These are phyloP conservation scores for Rhinichthys klamathensis DNA, from an alignment of 2,113 vertebrate species.

Conservation along the genomic window DNA sequence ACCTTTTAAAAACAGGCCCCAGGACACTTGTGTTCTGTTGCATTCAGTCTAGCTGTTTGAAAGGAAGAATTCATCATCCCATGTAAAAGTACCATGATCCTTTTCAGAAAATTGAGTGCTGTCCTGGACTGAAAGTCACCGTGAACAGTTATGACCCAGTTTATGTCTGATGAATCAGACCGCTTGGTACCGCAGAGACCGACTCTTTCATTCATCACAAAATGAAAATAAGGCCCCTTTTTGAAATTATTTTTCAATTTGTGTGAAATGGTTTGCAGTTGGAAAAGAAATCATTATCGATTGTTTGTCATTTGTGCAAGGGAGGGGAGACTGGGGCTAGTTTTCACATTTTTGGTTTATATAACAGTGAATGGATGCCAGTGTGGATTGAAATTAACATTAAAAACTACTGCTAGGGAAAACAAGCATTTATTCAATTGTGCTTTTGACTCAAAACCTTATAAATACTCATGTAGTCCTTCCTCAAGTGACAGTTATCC, in stretches of 20 bases:
- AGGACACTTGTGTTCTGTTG: neutral
- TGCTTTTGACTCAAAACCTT: neutral
- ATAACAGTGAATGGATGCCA: neutral
- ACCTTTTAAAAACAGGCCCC: constrained; percentile 4
- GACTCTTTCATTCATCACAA: constrained; percentile 16
- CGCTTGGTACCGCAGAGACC: neutral
- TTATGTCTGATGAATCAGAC: neutral
- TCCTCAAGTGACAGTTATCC: neutral
- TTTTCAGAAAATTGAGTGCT: neutral
- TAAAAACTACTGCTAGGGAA: neutral
- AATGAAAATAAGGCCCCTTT: neutral
- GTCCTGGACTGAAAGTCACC: neutral
- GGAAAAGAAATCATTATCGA: neutral
- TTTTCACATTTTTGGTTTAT: neutral
- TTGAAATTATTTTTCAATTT: neutral
- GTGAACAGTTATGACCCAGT: constrained; percentile 18
- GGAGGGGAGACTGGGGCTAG: neutral
- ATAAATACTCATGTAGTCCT: neutral
- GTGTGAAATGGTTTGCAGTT: neutral
- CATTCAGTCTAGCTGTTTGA: neutral
- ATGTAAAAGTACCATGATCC: constrained; percentile 8
- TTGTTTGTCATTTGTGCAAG: neutral
- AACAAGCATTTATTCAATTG: neutral
- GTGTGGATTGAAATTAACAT: neutral
- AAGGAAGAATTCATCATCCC: constrained; percentile 10